A percentile compares a stretch with the other conserved stretches of the same genome.
phyloP scores from a whole-genome alignment of 2,113 vertebrate species.

The Calidris pugnax region DNA sequence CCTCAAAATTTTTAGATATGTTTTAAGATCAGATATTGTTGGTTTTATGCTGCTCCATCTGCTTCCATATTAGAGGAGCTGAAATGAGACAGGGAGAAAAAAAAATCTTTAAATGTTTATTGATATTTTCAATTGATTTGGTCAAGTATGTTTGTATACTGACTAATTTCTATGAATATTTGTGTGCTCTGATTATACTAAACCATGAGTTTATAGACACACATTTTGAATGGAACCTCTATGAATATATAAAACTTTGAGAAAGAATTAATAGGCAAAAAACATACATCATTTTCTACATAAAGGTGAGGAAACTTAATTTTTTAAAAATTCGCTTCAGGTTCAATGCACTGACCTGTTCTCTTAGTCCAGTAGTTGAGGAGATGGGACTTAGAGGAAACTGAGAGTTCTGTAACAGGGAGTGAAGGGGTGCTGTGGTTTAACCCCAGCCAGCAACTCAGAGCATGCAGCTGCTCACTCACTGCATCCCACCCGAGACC shows the following conservation, averaged over 20 bases:
- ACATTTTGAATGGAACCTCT: neutral
- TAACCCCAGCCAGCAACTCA: neutral
- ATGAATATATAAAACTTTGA: neutral
- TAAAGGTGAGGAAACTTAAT: neutral
- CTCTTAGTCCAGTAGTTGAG: neutral
- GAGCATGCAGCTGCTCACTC: neutral
- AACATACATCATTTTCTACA: neutral
- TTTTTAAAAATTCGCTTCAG: neutral
- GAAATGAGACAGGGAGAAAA: neutral
- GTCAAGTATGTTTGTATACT: neutral
- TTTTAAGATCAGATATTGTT: slow-evolving; percentile 31
- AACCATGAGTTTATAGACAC: neutral
- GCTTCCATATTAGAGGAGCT: neutral
- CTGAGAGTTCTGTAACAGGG: neutral
- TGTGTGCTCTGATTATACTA: neutral
- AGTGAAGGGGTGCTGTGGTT: neutral
- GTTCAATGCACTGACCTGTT: neutral
- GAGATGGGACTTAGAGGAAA: neutral
- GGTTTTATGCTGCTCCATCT: slow-evolving; percentile 20
- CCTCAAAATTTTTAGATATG: neutral
- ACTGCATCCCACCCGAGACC: neutral
- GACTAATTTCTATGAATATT: neutral
- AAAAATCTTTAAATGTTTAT: neutral
- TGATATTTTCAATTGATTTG: neutral
- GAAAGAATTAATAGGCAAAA: neutral